Conservation (phyloP, 2,113 vertebrate genomes). For the Montifringilla adamsi region DNA sequence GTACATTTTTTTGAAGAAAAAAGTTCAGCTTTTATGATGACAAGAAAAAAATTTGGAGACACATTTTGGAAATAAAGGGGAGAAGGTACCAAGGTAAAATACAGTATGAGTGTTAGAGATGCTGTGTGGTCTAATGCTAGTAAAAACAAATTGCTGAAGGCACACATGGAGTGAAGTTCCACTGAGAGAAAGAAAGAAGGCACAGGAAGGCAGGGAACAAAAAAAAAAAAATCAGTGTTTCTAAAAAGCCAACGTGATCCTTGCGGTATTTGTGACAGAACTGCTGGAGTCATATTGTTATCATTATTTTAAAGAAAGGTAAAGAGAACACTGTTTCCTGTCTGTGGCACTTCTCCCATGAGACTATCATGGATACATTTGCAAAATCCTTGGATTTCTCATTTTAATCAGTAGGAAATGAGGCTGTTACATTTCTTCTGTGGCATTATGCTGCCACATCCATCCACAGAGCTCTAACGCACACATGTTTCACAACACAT, state of each 20-base stretch:
- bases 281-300: accelerated
- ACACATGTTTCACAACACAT: neutral
- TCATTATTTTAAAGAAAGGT: neutral
- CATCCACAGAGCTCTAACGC: neutral
- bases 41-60: neutral
- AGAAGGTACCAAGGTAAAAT: neutral
- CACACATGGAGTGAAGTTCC: neutral
- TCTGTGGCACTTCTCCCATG: neutral
- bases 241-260: neutral
- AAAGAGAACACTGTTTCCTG: neutral
- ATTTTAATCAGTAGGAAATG: neutral
- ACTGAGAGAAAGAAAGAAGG: neutral
- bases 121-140: neutral
- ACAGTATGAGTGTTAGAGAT: neutral
- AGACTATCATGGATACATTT: neutral
- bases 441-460: neutral
- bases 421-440: neutral
- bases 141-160: neutral
- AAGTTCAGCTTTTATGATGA: neutral
- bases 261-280: neutral
- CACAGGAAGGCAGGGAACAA: neutral
- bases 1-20: neutral
- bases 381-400: neutral
- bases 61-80: neutral
- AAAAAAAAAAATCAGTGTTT: neutral